Evolutionary conservation across 1,140 invertebrate species (phyloP), one percentile per base, ranked within the genome.

Genomic region (Hyposmocoma kahamanoa): DNA sequence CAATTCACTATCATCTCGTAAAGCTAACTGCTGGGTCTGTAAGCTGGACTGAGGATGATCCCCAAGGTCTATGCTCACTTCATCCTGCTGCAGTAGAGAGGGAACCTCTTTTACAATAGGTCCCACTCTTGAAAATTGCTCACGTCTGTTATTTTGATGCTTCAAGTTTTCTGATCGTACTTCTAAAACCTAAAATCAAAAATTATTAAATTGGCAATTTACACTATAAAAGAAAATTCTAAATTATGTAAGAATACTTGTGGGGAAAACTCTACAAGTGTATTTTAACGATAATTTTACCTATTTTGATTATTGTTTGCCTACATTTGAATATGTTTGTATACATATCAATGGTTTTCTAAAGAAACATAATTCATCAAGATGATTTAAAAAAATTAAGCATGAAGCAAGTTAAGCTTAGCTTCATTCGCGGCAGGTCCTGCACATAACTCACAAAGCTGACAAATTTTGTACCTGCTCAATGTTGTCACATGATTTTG

Each of bases 161-260:
- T 97, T 98, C 77, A 99, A 88, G 88, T 98, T 99, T 93, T 98
- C 87, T 22, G 92, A 91, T 72, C 96, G 87, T 15, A 96, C 93
- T 90, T 97, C 95, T 21, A 97, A 86, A 34, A 97, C 95, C 86
- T 87, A 47, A 41, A 70, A 43, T 47, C 30, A 19, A 48, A 13
- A 45, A 51, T 41, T 38, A 50, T 22, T 26, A 26, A 26, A 44
- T 34, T 32, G 10, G 13, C 15, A 46, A 20, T 32, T 34, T 34
- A 34, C 30, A n/a, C n/a, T n/a, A n/a, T n/a, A n/a, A n/a, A n/a
- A n/a, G n/a, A n/a, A n/a, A n/a, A n/a, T n/a, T n/a, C n/a, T n/a
- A n/a, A 20, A 22, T 22, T 55, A 39, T 5, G 18, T 15, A 15
- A 36, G n/a, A 36, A n/a, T 36, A 15, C 15, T 17, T 17, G 1